Conservation (phyloP, 2,888 invertebrate species). For the Drosophila anomelani region DNA sequence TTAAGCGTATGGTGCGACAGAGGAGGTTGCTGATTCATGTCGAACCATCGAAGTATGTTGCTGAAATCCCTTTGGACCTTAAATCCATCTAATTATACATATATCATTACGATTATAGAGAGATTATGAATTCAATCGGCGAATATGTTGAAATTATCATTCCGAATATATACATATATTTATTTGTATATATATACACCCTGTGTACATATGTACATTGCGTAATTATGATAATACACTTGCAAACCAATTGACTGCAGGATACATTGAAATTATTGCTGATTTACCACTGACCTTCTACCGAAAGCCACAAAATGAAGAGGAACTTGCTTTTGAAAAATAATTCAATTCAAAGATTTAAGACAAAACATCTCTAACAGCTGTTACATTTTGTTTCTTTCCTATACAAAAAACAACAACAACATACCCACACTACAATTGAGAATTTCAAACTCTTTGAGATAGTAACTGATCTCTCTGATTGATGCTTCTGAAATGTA, state of each 20-base stretch:
- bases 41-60: constrained; percentile 77
- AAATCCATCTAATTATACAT: constrained; percentile 52
- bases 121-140: constrained; percentile 46
- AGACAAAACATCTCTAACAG: constrained; percentile 67
- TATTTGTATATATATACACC: constrained; percentile 23
- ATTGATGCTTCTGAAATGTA: constrained; percentile 78
- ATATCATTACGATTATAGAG: constrained; percentile 29
- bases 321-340: constrained; percentile 48
- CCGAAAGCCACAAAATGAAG: constrained; percentile 21
- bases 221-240: constrained; percentile 29
- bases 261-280: constrained; percentile 57
- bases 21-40: constrained; percentile 76
- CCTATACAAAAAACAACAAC: constrained; percentile 52
- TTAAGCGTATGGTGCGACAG: constrained; percentile 75
- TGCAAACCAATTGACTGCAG: constrained; percentile 62
- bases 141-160: constrained; percentile 38
- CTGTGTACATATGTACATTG: constrained; percentile 42
- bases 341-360: constrained; percentile 28
- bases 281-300: constrained; percentile 55
- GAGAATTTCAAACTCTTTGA: constrained; percentile 76
- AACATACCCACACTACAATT: constrained; percentile 61
- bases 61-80: constrained; percentile 73
- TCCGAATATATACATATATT: constrained; percentile 4
- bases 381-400: constrained; percentile 75
- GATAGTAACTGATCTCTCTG: constrained; percentile 73